Conservation (phyloP, 2,113 vertebrate species). For the Hemiscyllium ocellatum region DNA sequence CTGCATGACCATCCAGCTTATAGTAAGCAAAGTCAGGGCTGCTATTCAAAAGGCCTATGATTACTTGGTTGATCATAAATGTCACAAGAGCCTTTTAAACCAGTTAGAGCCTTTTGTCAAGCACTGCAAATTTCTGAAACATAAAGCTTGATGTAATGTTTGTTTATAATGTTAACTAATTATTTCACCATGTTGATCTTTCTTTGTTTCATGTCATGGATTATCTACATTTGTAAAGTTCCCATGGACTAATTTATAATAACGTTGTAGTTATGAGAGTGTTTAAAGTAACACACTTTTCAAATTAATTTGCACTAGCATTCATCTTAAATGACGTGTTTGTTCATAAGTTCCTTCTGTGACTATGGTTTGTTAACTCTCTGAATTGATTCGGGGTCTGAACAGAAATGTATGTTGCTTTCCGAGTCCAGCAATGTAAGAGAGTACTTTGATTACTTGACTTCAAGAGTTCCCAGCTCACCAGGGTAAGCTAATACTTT, state of each 20-base stretch:
- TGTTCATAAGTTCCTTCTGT: neutral
- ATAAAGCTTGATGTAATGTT: neutral
- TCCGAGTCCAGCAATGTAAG: too few species aligned
- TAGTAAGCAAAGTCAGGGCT: neutral
- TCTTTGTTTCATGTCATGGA: neutral
- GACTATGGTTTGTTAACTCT: neutral
- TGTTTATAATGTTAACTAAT: neutral
- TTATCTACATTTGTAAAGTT: neutral
- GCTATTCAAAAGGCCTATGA: neutral
- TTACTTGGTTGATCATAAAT: neutral
- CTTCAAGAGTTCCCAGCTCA: neutral
- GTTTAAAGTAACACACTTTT: conserved; percentile 19
- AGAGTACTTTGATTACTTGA: neutral
- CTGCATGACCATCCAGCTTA: too few species aligned
- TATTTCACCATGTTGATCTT: neutral
- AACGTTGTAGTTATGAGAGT: neutral
- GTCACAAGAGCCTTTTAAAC: neutral
- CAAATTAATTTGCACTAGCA: neutral
- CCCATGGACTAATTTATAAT: neutral
- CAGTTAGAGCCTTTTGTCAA: neutral
- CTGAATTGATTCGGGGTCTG: neutral
- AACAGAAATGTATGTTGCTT: neutral
- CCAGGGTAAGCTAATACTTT: neutral
- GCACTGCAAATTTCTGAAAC: neutral
- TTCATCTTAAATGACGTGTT: conserved; percentile 6